phyloP scores from a whole-genome alignment of 2,113 vertebrate species.

The Penelope pileata region DNA sequence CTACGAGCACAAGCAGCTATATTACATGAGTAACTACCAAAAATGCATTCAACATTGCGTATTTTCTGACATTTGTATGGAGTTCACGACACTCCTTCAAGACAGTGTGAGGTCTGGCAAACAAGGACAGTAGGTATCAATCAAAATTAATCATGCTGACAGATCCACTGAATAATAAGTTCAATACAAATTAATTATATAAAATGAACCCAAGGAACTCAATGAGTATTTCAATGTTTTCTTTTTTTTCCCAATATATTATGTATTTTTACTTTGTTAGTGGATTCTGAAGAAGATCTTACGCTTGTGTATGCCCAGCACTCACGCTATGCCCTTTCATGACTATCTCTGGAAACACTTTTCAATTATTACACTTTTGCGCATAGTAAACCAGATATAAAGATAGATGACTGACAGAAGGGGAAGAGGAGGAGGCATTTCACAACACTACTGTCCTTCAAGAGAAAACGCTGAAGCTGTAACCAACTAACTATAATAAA shows the following conservation, averaged over 20 bases:
- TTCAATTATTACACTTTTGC: background rate
- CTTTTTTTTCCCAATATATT: background rate
- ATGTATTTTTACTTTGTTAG: background rate
- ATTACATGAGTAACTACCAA: background rate
- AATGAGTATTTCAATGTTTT: fast-evolving
- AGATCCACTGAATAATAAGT: background rate
- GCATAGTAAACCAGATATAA: background rate
- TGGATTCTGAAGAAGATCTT: background rate
- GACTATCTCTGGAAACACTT: background rate
- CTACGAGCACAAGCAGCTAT: fast-evolving
- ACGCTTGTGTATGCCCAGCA: background rate
- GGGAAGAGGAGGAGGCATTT: conserved; percentile 1
- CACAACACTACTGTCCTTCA: conserved; percentile 67
- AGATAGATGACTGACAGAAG: conserved; percentile 42
- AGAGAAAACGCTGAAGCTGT: conserved; percentile 47
- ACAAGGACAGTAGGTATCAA: background rate
- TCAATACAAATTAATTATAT: background rate
- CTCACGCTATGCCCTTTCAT: background rate
- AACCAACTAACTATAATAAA: conserved; percentile 68
- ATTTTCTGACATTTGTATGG: background rate
- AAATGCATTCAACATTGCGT: fast-evolving
- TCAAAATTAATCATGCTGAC: background rate
- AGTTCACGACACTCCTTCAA: background rate
- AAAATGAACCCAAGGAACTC: background rate
- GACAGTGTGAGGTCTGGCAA: background rate